Base-by-base conservation (phyloP, 2,113 vertebrate genomes). In the Notarius lentiginosus region DNA sequence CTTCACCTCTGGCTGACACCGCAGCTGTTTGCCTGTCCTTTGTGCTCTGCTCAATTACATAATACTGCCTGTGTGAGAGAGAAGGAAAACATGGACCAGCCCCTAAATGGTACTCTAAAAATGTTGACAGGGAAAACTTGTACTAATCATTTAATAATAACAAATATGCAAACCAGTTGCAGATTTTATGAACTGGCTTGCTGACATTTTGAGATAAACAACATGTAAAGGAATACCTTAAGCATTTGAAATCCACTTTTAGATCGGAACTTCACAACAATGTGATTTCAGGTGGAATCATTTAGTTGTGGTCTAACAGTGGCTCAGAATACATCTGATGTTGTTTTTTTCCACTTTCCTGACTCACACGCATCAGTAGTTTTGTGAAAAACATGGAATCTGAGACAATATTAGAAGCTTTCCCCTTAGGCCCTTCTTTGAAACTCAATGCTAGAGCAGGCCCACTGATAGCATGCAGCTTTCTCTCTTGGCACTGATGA, bases 321-420 rank as follows among this genome's bases (percentile, higher is more conserved):
- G 90, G 90, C 93, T 93, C 93, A 94, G 94, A 91, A 90, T 89
- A 93, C 92, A 91, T 94, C 92, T 93, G 93, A 95, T 94, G 92
- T 91, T 93, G 90, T 92, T 93, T 93, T 91, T 84, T 73, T 85
- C 87, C 90, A 86, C 93, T 93, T 93, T 88, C 91, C 90, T 90
- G 91, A 90, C 91, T 92, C 90, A 92, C 92, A 93, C 90, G 92
- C 94, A 94, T 93, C 92, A 92, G 91, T 93, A 90, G 92, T 93
- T 93, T 92, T 83, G 89, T 92, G 94, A 91, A 93, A 94, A 95
- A 94, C 90, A 94, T 91, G 90, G 92, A 91, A 92, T 93, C 92
- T 91, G 92, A 93, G 92, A 95, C 93, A 93, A 94, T 94, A 95
- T 95, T 94, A 95, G 93, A 94, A 93, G 91, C 83, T 87, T 91